Evolutionary conservation across 2,888 invertebrate species (phyloP).

Genomic region (Criorhina ranunculi): DNA sequence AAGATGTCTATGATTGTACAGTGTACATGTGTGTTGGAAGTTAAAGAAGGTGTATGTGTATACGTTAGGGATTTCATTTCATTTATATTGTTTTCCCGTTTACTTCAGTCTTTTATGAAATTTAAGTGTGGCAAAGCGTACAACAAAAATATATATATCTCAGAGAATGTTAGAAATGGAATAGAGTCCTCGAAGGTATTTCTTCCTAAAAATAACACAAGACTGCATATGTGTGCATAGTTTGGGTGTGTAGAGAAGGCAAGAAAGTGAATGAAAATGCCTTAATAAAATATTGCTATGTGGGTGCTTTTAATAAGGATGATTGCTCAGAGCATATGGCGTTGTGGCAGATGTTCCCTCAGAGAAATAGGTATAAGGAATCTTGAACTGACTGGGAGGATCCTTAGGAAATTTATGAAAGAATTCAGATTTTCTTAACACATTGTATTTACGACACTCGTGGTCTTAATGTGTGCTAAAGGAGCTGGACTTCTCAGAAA

Average conservation of each 20-base stretch:
- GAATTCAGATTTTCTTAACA: background rate
- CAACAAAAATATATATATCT: slow-evolving; percentile 1
- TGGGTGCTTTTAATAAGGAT: slow-evolving; percentile 35
- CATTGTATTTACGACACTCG: background rate
- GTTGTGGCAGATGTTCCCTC: background rate
- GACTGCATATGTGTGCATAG: slow-evolving; percentile 5
- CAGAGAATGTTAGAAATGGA: background rate
- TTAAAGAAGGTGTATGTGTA: background rate
- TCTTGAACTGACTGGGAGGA: slow-evolving; percentile 17
- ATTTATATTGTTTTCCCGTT: slow-evolving; percentile 42
- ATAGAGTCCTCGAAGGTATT: slow-evolving; percentile 15
- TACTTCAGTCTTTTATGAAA: slow-evolving; percentile 24
- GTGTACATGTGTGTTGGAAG: background rate
- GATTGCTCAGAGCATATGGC: slow-evolving; percentile 27
- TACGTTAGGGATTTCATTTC: slow-evolving; percentile 47
- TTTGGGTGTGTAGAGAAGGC: background rate
- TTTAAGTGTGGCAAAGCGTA: slow-evolving; percentile 35
- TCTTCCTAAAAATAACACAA: slow-evolving; percentile 29
- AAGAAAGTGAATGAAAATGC: slow-evolving; percentile 16
- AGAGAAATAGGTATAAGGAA: background rate
- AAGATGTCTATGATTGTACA: slow-evolving; percentile 2
- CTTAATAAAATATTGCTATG: slow-evolving; percentile 30
- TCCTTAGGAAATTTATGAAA: background rate
- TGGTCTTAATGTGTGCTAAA: background rate
- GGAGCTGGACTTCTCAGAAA: background rate